A percentile compares a stretch with the other conserved stretches of the same genome.
These are phyloP conservation scores for Crocallis elinguaria DNA, from an alignment of 2,888 invertebrate species.

Conservation along the genomic window DNA sequence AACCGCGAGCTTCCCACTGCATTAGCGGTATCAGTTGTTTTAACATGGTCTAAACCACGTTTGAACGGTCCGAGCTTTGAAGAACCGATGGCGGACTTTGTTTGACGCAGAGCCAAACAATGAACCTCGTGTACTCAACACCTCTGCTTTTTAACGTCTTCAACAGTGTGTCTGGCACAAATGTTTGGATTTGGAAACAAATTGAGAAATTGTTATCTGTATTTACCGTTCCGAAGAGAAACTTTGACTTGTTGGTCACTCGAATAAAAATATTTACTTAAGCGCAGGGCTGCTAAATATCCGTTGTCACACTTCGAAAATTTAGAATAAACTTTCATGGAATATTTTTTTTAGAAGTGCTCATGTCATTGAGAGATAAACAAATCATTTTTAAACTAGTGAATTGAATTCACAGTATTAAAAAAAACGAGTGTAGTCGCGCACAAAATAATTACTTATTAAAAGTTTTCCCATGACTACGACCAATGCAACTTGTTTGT, in stretches of 20 bases:
- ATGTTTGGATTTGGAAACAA: constrained; percentile 59
- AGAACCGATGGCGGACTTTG: constrained; percentile 66
- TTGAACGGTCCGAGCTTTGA: constrained; percentile 63
- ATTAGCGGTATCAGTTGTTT: constrained; percentile 71
- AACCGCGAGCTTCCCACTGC: constrained; percentile 59
- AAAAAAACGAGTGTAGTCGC: too few species aligned
- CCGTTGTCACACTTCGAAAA: constrained; percentile 11
- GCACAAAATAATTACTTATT: too few species aligned
- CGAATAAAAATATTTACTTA: constrained; percentile 40
- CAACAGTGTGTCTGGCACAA: constrained; percentile 57
- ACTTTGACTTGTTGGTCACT: constrained; percentile 41
- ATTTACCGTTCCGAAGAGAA: constrained; percentile 52
- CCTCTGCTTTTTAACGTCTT: constrained; percentile 73
- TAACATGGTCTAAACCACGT: constrained; percentile 46
- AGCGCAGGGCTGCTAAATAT: constrained; percentile 25
- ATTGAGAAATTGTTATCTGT: constrained; percentile 61
- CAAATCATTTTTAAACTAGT: too few species aligned
- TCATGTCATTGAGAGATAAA: too few species aligned
- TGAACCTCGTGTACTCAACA: constrained; percentile 69
- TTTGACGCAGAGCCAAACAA: constrained; percentile 73
- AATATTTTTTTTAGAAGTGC: too few species aligned
- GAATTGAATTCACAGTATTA: too few species aligned
- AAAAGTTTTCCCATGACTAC: too few species aligned
- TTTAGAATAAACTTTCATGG: too few species aligned
- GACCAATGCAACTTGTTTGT: too few species aligned